phyloP scores from a whole-genome alignment of 2,113 vertebrate genomes.

The Saguinus imperator region DNA sequence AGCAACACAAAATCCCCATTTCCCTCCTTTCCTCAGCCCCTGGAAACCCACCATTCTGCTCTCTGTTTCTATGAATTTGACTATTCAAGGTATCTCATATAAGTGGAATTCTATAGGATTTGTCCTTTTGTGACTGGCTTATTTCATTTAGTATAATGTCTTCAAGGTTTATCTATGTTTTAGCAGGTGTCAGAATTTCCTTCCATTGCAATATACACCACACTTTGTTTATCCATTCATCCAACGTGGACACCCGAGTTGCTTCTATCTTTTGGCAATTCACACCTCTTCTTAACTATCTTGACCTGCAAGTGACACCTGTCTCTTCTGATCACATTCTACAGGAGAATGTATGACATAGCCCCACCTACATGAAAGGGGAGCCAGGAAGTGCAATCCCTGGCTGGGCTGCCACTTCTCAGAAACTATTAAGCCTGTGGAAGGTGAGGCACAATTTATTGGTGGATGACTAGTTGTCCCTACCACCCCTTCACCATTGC shows the following conservation, averaged over 20 bases:
- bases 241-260: background rate
- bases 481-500: background rate
- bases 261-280: background rate
- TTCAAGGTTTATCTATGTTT: background rate
- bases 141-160: background rate
- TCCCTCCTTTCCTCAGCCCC: background rate
- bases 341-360: background rate
- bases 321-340: slow-evolving; percentile 20
- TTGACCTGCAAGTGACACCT: slow-evolving; percentile 10
- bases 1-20: background rate
- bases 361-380: background rate
- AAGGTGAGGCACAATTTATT: background rate
- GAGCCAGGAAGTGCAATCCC: background rate
- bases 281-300: slow-evolving; percentile 39
- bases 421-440: background rate
- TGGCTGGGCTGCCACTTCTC: background rate
- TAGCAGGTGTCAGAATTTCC: background rate
- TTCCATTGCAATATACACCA: background rate
- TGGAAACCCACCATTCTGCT: background rate
- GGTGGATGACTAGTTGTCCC: background rate
- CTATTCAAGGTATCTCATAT: background rate
- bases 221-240: background rate
- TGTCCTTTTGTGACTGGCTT: background rate
- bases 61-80: background rate
- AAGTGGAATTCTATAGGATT: background rate